Evolutionary conservation across 1,140 invertebrate genomes (phyloP), one percentile per base, ranked within the genome.

Genomic region (Cydia pomonella): DNA sequence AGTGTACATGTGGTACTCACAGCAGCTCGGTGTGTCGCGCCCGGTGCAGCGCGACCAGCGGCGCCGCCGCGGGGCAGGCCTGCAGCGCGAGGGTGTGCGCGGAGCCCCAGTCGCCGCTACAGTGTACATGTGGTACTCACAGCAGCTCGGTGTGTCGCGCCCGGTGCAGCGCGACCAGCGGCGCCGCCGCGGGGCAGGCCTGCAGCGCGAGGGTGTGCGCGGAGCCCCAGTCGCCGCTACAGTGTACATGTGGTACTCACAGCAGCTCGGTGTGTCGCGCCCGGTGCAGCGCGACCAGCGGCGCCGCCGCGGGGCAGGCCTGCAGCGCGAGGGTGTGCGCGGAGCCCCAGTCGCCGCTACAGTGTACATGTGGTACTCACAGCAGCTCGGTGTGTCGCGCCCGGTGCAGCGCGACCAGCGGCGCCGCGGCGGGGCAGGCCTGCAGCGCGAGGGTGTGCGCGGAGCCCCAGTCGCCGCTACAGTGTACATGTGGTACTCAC

Each of bases 81-180:
- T 95, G 96, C 84, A 96, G 96, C 0, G 99, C 99, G 74, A 99
- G 92, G 76, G 96, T 95, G 25, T 99, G 93, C 0, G 99, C 99
- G 86, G 96, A 95, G 81, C 99, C 99, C 99, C 99, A 99, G 98
- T 88, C 99, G 96, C 87, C 99, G n/a, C n/a, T n/a, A n/a, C n/a
- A n/a, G n/a, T n/a, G n/a, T n/a, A n/a, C n/a, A n/a, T n/a, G n/a
- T n/a, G n/a, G n/a, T 16, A 50, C 47, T 50, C 12, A 50, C 47
- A 50, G 47, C 85, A 99, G 98, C 93, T 99, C 99, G 59, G 99
- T 93, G 87, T 99, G 98, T 84, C 98, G 96, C 1, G 98, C 99
- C 89, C 99, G 99, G 91, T 99, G 97, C 74, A 96, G 94, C 1
- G 97, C 96, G 79, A 99, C 97, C 78, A 94, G 96, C 1, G 98